Evolutionary conservation across 2,113 vertebrate genomes (phyloP), one percentile per base, ranked within the genome.

Genomic region (Callionymus lyra): DNA sequence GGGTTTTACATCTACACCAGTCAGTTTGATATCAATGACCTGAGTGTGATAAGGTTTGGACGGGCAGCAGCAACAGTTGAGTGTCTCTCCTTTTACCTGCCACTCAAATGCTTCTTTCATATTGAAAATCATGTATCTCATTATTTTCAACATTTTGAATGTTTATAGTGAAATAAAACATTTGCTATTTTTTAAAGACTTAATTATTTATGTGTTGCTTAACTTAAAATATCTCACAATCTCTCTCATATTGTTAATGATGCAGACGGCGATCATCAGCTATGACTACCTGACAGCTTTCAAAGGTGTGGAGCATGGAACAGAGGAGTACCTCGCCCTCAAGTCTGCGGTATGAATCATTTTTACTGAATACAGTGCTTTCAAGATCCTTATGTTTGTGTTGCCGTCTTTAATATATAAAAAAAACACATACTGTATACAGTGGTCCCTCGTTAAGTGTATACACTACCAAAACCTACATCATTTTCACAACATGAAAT

Each of bases 201-300:
- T n/a, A n/a, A n/a, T n/a, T n/a, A n/a, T n/a, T n/a, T n/a, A n/a
- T n/a, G n/a, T 27, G 21, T 27, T 27, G 21, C 21, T 27, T 4
- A 27, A 27, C 8, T 8, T 27, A 5, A 27, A 27, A 8, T 27
- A 27, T 27, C 8, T 8, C 4, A 27, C 21, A 10, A 34, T n/a
- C 2, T 31, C 10, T n/a, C 33, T 38, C 10, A 10, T 31, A 12
- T 43, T 47, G 36, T 17, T 11, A 19, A 1, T 47, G 54, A 77
- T 85, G 47, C 82, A 98, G 95, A 98, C 92, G 0, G 89, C 84
- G 12, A 72, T 85, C 54, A 92, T 98, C 83, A 91, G 84, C 57
- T 94, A 85, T 9, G 94, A 98, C 77, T 98, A 98, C 53, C 80
- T 97, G 59, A 90, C 87, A 1, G 81, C 91, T 16, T 87, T 98